These are phyloP conservation scores for Chelmon rostratus DNA, from an alignment of 2,797 vertebrate species.

Conservation along the genomic window DNA sequence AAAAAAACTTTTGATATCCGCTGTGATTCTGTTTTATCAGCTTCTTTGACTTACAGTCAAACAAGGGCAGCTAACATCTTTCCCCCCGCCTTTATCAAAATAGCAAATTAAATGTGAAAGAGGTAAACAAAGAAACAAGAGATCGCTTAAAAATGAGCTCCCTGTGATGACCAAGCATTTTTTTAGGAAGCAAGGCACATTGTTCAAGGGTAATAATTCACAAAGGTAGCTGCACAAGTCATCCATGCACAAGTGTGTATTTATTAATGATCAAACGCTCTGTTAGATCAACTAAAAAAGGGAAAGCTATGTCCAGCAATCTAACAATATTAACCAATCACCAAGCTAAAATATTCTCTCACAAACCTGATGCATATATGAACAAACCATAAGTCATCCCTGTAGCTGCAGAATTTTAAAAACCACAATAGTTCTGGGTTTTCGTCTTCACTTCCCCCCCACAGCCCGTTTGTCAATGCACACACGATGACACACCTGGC, in stretches of 20 bases:
- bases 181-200: background rate
- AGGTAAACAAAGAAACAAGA: conserved; percentile 25
- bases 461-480: background rate
- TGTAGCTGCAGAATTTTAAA: background rate
- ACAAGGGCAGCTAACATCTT: background rate
- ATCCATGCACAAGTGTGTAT: background rate
- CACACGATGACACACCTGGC: conserved; percentile 43
- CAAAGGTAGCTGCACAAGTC: background rate
- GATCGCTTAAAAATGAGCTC: background rate
- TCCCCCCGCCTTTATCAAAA: conserved; percentile 16
- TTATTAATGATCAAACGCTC: background rate
- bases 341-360: background rate
- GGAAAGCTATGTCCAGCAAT: no score
- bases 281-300: background rate
- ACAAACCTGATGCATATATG: background rate
- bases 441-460: background rate
- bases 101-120: conserved; percentile 19
- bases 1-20: background rate
- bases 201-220: conserved; percentile 9
- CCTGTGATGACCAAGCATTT: background rate
- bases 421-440: background rate
- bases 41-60: conserved; percentile 18
- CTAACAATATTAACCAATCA: background rate
- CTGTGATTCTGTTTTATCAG: conserved; percentile 3
- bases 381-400: background rate